A percentile compares a stretch with the other conserved stretches of the same genome.
phyloP scores from a whole-genome alignment of 2,797 vertebrate species.

The Craterocephalus amniculus region DNA sequence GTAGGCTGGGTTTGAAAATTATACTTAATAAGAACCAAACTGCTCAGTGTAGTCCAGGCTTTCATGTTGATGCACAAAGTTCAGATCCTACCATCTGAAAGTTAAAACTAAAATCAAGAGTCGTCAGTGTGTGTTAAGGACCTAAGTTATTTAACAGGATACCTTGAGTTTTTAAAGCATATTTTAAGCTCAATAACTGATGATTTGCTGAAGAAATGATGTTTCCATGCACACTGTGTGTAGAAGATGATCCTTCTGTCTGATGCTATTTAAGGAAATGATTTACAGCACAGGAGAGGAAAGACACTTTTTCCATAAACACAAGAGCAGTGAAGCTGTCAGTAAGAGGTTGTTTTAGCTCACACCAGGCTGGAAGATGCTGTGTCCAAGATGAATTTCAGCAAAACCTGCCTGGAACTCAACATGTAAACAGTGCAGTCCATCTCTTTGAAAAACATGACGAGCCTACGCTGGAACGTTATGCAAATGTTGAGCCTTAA shows the following conservation, averaged over 20 bases:
- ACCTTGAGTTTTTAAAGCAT: not conserved
- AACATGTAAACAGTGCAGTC: not conserved
- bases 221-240: no score
- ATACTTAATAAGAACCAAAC: no score
- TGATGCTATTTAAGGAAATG: conserved; percentile 11
- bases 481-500: not conserved
- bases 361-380: conserved; percentile 1
- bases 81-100: no score
- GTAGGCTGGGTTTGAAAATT: no score
- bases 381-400: not conserved
- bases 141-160: not conserved
- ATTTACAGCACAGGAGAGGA: not conserved
- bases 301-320: conserved; percentile 3
- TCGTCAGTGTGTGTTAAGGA: no score
- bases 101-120: no score
- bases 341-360: not conserved
- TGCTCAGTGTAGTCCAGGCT: no score
- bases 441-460: not conserved
- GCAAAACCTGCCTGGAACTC: not conserved
- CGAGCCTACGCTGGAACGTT: not conserved
- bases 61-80: no score
- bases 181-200: not conserved
- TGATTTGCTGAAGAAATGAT: not conserved
- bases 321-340: conserved; percentile 12
- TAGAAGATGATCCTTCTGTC: not conserved